Evolutionary conservation across 2,113 vertebrate genomes (phyloP).

Genomic region (Campylomormyrus tamandua): DNA sequence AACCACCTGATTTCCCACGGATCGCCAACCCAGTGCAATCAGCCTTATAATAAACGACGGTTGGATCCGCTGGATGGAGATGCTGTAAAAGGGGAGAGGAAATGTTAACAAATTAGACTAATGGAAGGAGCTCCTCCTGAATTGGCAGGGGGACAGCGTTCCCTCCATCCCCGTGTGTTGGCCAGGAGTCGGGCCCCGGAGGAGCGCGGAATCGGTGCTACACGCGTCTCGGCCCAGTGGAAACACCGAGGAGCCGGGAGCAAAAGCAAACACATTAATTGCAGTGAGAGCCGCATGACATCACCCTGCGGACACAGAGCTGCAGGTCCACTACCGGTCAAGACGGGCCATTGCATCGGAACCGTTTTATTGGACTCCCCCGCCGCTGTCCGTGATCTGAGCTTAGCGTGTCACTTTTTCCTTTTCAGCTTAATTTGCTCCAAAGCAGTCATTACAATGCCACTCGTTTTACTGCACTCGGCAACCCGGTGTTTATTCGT

Average conservation of each 20-base stretch:
- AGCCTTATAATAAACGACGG: conserved; percentile 20
- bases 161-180: conserved; percentile 19
- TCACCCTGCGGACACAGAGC: conserved; percentile 59
- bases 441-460: conserved; percentile 23
- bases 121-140: conserved; percentile 19
- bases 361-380: conserved; percentile 50
- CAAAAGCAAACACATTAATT: conserved; percentile 58
- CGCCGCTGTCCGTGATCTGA: conserved; percentile 8
- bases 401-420: conserved; percentile 23
- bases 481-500: conserved; percentile 14
- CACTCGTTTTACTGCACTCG: conserved; percentile 15
- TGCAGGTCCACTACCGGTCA: conserved; percentile 32
- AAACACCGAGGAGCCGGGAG: conserved; percentile 36
- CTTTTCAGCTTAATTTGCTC: conserved; percentile 7
- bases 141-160: conserved; percentile 8
- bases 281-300: conserved; percentile 55
- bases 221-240: conserved; percentile 30
- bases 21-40: conserved; percentile 14
- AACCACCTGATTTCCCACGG: conserved; percentile 19
- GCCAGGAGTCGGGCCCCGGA: neutral
- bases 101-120: conserved; percentile 30
- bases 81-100: conserved; percentile 20
- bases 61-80: conserved; percentile 14
- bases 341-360: conserved; percentile 59
- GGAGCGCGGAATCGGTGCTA: neutral